A percentile compares a stretch with the other conserved stretches of the same genome.
Conservation (phyloP, 1,140 invertebrate species). For the Eufriesea mexicana region DNA sequence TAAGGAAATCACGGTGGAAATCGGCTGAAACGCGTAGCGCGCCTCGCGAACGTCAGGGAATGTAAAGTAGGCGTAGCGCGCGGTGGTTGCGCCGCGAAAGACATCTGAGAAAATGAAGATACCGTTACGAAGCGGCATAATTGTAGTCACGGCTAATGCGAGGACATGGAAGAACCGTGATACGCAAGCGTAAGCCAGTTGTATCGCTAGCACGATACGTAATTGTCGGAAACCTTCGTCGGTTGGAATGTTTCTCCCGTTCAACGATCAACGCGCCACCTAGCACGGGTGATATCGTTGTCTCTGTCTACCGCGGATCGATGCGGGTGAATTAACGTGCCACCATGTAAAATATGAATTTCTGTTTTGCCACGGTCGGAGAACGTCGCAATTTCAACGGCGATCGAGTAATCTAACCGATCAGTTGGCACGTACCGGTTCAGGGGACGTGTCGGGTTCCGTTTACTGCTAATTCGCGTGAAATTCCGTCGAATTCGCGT, state of each 20-base stretch:
- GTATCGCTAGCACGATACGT: constrained; percentile 18
- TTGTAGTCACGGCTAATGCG: constrained; percentile 51
- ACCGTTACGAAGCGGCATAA: constrained; percentile 53
- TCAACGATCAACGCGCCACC: background rate
- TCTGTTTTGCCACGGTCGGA: background rate
- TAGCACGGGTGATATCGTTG: background rate
- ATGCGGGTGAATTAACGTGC: constrained; percentile 6
- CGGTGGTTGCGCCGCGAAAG: constrained; percentile 35
- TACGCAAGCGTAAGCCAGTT: constrained; percentile 41
- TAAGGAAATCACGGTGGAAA: constrained; percentile 4
- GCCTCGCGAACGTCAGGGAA: constrained; percentile 21
- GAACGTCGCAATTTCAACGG: background rate
- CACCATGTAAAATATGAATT: constrained; percentile 45
- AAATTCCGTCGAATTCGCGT: too few species aligned
- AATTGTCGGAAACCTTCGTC: constrained; percentile 1
- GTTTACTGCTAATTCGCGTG: background rate
- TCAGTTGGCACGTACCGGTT: background rate
- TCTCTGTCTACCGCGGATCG: background rate
- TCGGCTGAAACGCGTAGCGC: constrained; percentile 12
- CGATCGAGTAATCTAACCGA: background rate
- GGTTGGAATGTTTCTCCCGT: background rate
- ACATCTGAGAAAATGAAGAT: constrained; percentile 51
- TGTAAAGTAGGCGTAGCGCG: constrained; percentile 44
- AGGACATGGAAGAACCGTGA: constrained; percentile 47
- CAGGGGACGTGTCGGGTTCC: background rate